Percentiles rank a stretch among this genome's conserved stretches.
Evolutionary conservation across 2,797 vertebrate species (phyloP).

Genomic region (Trichosurus vulpecula): DNA sequence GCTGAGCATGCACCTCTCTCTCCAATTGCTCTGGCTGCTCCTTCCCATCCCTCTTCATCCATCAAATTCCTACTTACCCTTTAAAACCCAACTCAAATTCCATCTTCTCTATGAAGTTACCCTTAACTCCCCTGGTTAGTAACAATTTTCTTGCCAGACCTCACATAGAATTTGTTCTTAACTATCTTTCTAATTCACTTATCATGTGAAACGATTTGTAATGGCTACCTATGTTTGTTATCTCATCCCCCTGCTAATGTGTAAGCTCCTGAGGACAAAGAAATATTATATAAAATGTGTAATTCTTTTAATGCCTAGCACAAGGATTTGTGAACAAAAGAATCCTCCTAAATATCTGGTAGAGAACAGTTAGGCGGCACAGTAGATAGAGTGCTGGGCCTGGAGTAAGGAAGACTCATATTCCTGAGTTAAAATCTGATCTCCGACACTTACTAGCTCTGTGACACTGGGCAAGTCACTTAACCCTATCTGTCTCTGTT

Average conservation of each 20-base stretch:
- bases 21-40: neutral
- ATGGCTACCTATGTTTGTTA: neutral
- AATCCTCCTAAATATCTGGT: too few relatives aligned
- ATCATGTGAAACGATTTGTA: neutral
- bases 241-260: neutral
- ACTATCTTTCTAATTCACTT: neutral
- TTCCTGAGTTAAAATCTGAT: neutral
- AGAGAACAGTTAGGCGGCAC: neutral
- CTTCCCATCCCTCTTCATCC: neutral
- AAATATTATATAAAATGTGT: neutral
- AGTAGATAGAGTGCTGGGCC: neutral
- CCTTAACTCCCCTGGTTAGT: neutral
- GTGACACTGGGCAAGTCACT: neutral
- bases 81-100: neutral
- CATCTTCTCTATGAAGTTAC: neutral
- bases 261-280: neutral
- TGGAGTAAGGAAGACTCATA: neutral
- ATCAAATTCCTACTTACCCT: neutral
- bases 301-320: neutral
- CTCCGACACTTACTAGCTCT: neutral
- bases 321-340: too few relatives aligned
- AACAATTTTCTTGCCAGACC: neutral
- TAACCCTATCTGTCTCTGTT: neutral
- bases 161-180: neutral
- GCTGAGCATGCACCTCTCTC: neutral